Percentiles rank a stretch among this genome's conserved stretches.
Evolutionary conservation across 2,113 vertebrate species (phyloP).

Genomic region (Glareola pratincola): DNA sequence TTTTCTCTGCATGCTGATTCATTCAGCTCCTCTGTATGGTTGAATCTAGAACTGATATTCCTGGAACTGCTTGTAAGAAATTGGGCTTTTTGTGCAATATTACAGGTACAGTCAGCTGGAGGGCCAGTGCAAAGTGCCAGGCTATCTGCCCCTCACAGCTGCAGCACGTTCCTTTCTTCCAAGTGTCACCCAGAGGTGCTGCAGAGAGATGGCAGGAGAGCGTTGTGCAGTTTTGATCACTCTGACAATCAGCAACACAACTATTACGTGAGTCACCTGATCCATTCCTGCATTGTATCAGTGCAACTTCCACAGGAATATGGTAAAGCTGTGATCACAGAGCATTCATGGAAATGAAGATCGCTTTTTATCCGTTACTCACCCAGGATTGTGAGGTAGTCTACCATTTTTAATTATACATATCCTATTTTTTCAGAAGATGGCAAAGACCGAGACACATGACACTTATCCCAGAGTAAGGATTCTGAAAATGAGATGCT

Average conservation of each 20-base stretch:
- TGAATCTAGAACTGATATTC: background rate
- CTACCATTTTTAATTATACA: background rate
- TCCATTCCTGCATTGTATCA: background rate
- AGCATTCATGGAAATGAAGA: background rate
- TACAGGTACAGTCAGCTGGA: background rate
- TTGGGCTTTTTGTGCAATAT: background rate
- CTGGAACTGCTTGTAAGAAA: background rate
- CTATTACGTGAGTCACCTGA: background rate
- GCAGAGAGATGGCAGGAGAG: background rate
- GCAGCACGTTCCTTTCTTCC: background rate
- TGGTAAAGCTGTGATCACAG: background rate
- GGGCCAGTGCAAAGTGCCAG: background rate
- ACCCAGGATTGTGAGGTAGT: background rate
- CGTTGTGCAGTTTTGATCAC: rapidly evolving
- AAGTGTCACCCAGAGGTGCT: background rate
- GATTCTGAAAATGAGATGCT: background rate
- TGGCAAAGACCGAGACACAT: background rate
- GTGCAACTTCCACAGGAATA: background rate
- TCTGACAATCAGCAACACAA: background rate
- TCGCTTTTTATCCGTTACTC: background rate
- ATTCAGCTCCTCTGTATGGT: background rate
- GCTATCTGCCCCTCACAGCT: background rate
- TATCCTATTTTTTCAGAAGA: background rate
- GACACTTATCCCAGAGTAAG: background rate
- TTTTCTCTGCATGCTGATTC: background rate